These are phyloP conservation scores for Gila robusta DNA, from an alignment of 2,797 vertebrate species.

Conservation along the genomic window DNA sequence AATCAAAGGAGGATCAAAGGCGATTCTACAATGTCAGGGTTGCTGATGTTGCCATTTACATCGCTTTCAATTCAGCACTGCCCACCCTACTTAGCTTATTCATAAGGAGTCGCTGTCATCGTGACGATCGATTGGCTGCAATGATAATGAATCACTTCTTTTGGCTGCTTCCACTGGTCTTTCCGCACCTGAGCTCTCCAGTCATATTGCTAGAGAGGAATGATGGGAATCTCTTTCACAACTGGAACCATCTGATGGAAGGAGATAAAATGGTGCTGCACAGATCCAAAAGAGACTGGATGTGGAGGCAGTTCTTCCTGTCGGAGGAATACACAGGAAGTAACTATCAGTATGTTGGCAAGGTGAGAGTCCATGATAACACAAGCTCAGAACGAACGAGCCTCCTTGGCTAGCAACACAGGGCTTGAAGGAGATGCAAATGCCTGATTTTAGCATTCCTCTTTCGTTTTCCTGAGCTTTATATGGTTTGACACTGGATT, in stretches of 20 bases:
- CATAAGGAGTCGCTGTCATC: constrained; percentile 51
- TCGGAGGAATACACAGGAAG: constrained; percentile 87
- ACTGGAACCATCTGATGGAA: constrained; percentile 59
- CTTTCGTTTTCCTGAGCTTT: constrained; percentile 37
- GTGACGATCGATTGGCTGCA: constrained; percentile 60
- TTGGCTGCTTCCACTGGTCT: constrained; percentile 62
- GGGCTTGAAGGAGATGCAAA: constrained; percentile 30
- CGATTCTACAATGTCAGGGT: constrained; percentile 62
- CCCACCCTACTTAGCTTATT: constrained; percentile 61
- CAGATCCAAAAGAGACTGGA: constrained; percentile 86
- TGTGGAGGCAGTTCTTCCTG: constrained; percentile 92
- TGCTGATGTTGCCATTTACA: constrained; percentile 57
- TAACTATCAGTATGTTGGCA: constrained; percentile 87
- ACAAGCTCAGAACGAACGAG: neutral
- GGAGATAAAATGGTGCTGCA: constrained; percentile 73
- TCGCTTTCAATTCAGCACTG: constrained; percentile 47
- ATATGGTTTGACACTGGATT: constrained; percentile 54
- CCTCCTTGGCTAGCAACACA: constrained; percentile 35
- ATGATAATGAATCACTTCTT: constrained; percentile 65
- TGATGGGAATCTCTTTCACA: constrained; percentile 60
- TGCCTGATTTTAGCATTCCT: neutral
- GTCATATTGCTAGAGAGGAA: constrained; percentile 56
- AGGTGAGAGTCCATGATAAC: constrained; percentile 77
- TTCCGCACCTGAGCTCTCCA: constrained; percentile 53
- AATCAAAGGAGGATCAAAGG: constrained; percentile 61